Base-by-base conservation (phyloP, 2,797 vertebrate genomes). In the Sarcoramphus papa region DNA sequence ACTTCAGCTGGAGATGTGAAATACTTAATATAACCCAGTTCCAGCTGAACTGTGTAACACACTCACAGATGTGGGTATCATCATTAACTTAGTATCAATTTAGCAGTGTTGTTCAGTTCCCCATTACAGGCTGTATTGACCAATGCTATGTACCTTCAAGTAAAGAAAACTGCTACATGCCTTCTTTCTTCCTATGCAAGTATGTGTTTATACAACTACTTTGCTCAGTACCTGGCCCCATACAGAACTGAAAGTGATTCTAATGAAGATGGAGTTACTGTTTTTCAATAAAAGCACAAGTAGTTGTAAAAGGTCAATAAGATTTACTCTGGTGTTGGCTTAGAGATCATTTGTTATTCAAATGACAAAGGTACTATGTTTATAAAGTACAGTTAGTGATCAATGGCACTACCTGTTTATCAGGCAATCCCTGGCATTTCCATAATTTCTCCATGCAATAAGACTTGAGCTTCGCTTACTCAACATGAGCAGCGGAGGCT, bases 371-470 rank as follows among this genome's bases (percentile, higher is more conserved):
- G 65, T 40, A 40, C 50, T 37, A n/a, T 65, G 35, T 27, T 82
- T 72, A 40, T 76, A 28, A 78, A 83, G 85, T 25, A 78, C 35
- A 81, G 63, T 20, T 50, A 60, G 62, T 54, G 62, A 94, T 82
- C 80, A 94, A 79, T 72, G 76, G 62, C 80, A 69, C 54, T 54
- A 79, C 68, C 77, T 84, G 76, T 73, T 92, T 88, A 85, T 63
- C 80, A 96, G 45, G 76, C 67, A 88, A 64, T 63, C 40, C 12
- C 24, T 89, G 62, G 54, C 85, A 96, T 94, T 96, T 96, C 92
- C 57, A 33, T 87, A 74, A 92, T 90, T 94, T 75, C 60, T 57
- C 78, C 47, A 33, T 30, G 59, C 63, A 94, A 25, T 73, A 82
- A 91, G 31, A 92, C 67, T 67, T 56, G 27, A 87, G 50, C 63